Base-by-base conservation (phyloP, 2,797 vertebrate species). In the Catostomus latipinnis region DNA sequence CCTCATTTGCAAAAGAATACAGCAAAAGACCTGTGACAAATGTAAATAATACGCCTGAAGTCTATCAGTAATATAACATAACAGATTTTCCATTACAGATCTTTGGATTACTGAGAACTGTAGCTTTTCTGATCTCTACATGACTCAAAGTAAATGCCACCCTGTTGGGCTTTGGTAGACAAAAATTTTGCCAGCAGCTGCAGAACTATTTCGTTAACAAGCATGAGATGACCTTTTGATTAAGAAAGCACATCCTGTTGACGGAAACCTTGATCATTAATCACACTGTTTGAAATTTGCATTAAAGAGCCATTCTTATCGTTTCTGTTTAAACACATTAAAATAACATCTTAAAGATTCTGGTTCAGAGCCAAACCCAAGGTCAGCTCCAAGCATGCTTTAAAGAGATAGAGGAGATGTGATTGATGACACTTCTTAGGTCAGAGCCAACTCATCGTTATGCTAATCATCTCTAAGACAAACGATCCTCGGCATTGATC, bases 21-120 rank as follows among this genome's bases (percentile, higher is more conserved):
- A 70, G 61, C 69, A 53, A 57, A 63, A 77, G 62, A 54, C 58
- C 50, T 54, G 62, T 81, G 75, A 80, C 69, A 76, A 84, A 83
- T 61, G 46, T 46, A 62, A 61, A 74, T 67, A 73, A 58, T 65
- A 68, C 6, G 57, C 13, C 49, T 54, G 57, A 76, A 75, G 78
- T 56, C 54, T 65, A 63, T 57, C 69, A 57, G 67, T 54, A 52
- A 62, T 78, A 54, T 60, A 71, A 78, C 61, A 45, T 46, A 62
- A 76, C 79, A 80, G 13, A 78, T 81, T 74, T 58, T 65, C 76
- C 57, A 8, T 49, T 54, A 49, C 18, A 8, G 43, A 52, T 72
- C 54, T 80, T 48, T 11, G 66, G 62, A 77, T 81, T 82, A 45
- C 52, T 66, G 50, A 58, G 50, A 67, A 74, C 43, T 69, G 50